A percentile compares a stretch with the other conserved stretches of the same genome.
phyloP scores from a whole-genome alignment of 2,888 invertebrate genomes.

The Sipha maydis region DNA sequence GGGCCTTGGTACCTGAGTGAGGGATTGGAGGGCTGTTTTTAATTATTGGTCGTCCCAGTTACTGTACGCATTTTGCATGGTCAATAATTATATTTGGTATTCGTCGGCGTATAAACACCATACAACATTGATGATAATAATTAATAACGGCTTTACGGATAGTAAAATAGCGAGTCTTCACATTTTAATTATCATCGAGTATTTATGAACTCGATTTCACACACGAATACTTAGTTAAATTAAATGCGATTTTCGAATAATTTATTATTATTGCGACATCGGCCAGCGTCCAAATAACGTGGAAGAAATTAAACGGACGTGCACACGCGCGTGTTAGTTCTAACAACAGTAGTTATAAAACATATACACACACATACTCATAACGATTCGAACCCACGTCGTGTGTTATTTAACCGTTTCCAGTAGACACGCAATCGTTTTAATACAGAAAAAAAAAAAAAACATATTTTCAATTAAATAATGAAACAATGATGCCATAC shows the following conservation, averaged over 20 bases:
- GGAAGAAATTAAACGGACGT: conserved; percentile 1
- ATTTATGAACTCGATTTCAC: not conserved
- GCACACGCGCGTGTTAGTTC: not conserved
- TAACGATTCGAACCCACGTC: not conserved
- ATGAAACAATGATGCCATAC: conserved; percentile 28
- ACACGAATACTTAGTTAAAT: not conserved
- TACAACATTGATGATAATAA: not conserved
- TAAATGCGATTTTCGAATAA: conserved; percentile 8
- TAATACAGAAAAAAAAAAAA: conserved; percentile 1
- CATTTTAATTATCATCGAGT: not conserved
- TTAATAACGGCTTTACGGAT: not conserved
- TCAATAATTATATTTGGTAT: not conserved
- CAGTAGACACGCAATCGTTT: not conserved
- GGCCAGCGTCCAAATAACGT: not conserved
- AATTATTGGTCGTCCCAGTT: not conserved
- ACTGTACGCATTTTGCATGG: not conserved
- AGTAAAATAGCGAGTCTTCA: not conserved
- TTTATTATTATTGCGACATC: conserved; percentile 7
- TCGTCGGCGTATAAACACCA: not conserved
- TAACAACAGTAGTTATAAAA: not conserved
- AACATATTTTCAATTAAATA: conserved; percentile 49
- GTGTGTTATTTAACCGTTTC: not conserved
- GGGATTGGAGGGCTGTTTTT: no score
- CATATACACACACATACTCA: not conserved
- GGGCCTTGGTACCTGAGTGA: no score